Base-by-base conservation (phyloP, 2,888 invertebrate genomes). In the Campoletis raptor region DNA sequence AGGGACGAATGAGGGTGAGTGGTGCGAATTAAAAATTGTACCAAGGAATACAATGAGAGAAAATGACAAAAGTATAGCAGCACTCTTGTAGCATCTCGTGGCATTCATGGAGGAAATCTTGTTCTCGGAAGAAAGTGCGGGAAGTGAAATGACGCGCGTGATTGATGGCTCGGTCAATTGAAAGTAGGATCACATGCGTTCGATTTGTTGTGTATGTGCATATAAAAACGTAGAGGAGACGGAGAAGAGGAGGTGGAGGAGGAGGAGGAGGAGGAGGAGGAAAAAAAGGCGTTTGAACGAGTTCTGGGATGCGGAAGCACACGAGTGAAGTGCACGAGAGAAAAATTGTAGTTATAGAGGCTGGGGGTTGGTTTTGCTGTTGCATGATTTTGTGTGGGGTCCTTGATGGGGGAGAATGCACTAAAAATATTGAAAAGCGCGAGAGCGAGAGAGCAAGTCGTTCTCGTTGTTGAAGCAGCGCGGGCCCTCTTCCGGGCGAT, bases 361-460 rank as follows among this genome's bases (percentile, higher is more conserved):
- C 24, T 52, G 40, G 40, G 21, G 37, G 54, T 40, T 80, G 48
- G 30, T 21, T 67, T n/a, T 72, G 52, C 64, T 61, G 61, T 24
- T 67, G 66, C 15, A 61, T 54, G 67, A 67, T 52, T 5, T 61
- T 54, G 21, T 42, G 42, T 52, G 52, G 30, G 64, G 40, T 42
- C 61, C 42, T 45, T 42, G 40, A 67, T 69, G 69, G 79, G 85
- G 87, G 80, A 82, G 87, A 87, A 88, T 85, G 79, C 37, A 72
- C 79, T 78, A 84, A 82, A 81, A 85, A 90, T 90, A 93, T 93
- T 93, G 93, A 92, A 93, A 94, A 92, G 92, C 91, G 54, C 79
- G 81, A 78, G 85, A 79, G 79, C 80, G 54, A 77, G 36, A 37
- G 74, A 48, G 48, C 66, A 36, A 36, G 30, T n/a, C 10, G 45